Conservation (phyloP, 2,113 vertebrate genomes). For the Vulpes vulpes region DNA sequence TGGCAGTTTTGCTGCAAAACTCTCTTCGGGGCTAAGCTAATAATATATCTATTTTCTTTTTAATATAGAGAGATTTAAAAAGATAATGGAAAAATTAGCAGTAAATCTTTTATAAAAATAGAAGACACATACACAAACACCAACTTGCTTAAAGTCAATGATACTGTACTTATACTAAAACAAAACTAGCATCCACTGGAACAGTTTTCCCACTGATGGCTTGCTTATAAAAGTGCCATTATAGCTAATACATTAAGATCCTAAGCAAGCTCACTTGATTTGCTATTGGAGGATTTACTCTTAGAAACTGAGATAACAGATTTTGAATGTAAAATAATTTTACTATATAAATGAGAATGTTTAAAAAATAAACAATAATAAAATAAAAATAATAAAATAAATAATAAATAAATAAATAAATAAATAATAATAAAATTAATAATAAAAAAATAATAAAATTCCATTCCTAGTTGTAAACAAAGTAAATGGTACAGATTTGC, state of each 20-base stretch:
- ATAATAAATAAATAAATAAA: too few species aligned
- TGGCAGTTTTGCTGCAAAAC: constrained; percentile 22
- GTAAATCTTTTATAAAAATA: constrained; percentile 69
- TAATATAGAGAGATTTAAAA: constrained; percentile 64
- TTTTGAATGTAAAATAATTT: constrained; percentile 46
- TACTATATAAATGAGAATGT: not conserved
- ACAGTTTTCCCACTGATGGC: not conserved
- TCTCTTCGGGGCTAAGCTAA: constrained; percentile 75
- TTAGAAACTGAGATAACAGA: not conserved
- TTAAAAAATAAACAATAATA: not conserved
- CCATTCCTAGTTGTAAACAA: not conserved
- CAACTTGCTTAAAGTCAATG: constrained; percentile 61
- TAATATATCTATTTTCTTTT: constrained; percentile 69
- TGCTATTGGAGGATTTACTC: not conserved
- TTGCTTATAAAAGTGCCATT: constrained; percentile 8
- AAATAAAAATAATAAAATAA: too few species aligned
- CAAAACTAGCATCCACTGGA: not conserved
- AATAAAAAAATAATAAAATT: not conserved
- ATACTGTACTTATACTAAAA: constrained; percentile 23
- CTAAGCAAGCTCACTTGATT: not conserved
- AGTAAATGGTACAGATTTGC: not conserved
- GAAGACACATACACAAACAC: constrained; percentile 47
- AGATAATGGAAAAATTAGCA: constrained; percentile 82
- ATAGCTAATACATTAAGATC: not conserved
- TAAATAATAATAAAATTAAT: too few species aligned